Base-by-base conservation (phyloP, 2,888 invertebrate species). In the Steromphala cineraria region DNA sequence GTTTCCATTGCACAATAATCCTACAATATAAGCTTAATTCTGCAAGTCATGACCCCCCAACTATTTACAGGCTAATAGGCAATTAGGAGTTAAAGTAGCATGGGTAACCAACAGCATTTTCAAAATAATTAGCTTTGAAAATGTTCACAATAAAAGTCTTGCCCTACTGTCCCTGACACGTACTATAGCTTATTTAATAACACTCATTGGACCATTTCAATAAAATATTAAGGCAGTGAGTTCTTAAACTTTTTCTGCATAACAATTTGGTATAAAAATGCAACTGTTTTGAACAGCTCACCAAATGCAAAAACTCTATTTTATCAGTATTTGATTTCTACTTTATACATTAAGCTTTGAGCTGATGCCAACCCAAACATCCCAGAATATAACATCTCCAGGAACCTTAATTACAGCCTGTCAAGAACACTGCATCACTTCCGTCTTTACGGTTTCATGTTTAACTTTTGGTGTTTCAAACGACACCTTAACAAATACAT, bases 141-240 rank as follows among this genome's bases (percentile, higher is more conserved):
- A 62, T 62, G 28, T 62, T 56, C 24, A 28, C 24, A 62, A 4
- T 62, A 2, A 62, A 21, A 62, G 17, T 15, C 62, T 28, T 46
- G 46, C 46, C 46, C 46, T 46, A 10, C 4, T 13, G 46, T 46
- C 46, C 62, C 62, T 62, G 62, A 28, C 62, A 62, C 62, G 28
- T 62, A 46, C 62, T 13, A 62, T 62, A 62, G 62, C 62, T 28
- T 24, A 46, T 10, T 46, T 46, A 24, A 62, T 62, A 62, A 62
- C 28, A 62, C 62, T 13, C 62, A 62, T 62, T 62, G 62, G 62
- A 62, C 62, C 62, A 62, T 62, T 62, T 62, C 62, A 62, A 62
- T 62, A 62, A 62, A 62, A 62, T 62, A 62, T 62, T 62, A 62
- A 62, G 62, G 62, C 62, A 62, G 62, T 62, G 62, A 62, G 62